A percentile compares a stretch with the other conserved stretches of the same genome.
Evolutionary conservation across 2,113 vertebrate genomes (phyloP).

Genomic region (Urocolius indicus): DNA sequence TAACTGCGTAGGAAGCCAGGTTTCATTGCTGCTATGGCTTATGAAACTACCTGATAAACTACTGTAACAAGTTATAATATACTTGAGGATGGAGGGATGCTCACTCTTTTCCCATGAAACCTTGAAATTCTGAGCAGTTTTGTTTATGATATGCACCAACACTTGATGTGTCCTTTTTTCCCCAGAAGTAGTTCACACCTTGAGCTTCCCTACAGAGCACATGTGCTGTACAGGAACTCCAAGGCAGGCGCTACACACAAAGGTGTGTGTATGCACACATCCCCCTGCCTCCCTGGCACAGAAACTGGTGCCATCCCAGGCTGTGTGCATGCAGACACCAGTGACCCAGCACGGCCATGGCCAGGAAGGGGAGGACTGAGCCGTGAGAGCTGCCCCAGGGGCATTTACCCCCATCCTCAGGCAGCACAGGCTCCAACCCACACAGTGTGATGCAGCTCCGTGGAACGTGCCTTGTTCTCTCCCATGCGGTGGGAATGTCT

Average conservation of each 20-base stretch:
- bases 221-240: fast-evolving
- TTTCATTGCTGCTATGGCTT: not conserved
- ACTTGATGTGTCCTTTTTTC: not conserved
- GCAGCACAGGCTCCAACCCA: not conserved
- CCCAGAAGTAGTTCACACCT: not conserved
- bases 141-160: not conserved
- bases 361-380: fast-evolving
- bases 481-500: not conserved
- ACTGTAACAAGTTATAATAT: not conserved
- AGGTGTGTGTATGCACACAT: fast-evolving
- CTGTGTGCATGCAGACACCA: fast-evolving
- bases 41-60: not conserved
- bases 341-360: fast-evolving
- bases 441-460: fast-evolving
- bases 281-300: fast-evolving
- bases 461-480: not conserved
- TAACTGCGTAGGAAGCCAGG: not conserved
- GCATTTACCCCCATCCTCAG: too few relatives aligned
- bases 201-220: not conserved
- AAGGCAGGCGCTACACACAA: fast-evolving
- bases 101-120: not conserved
- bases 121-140: too few relatives aligned
- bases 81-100: not conserved
- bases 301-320: fast-evolving
- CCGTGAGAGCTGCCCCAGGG: fast-evolving